Conservation (phyloP, 1,140 invertebrate genomes). For the Diplogasteroides magnus region DNA sequence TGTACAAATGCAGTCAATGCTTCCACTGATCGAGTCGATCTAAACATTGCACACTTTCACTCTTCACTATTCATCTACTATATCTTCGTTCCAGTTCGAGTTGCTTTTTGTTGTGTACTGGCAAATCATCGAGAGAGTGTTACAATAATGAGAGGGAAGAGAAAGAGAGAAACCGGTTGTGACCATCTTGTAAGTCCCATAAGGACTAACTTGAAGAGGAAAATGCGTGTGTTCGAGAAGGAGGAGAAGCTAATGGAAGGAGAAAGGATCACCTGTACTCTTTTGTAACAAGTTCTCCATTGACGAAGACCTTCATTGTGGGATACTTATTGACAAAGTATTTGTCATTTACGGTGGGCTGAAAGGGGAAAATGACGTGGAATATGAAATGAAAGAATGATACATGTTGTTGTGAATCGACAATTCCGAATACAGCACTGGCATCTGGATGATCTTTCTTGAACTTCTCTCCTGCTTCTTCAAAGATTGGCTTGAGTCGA, state of each 20-base stretch:
- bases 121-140: background rate
- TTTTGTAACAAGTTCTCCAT: constrained; percentile 52
- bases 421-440: constrained; percentile 85
- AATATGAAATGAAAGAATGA: background rate
- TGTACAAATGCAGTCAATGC: constrained; percentile 50
- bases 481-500: constrained; percentile 88
- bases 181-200: background rate
- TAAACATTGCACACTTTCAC: constrained; percentile 23
- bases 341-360: constrained; percentile 93
- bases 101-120: no score
- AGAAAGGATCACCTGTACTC: constrained; percentile 45
- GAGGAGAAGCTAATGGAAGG: no score
- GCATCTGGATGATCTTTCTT: constrained; percentile 70
- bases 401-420: constrained; percentile 79
- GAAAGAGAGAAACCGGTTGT: background rate
- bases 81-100: no score
- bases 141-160: background rate
- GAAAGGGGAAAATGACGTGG: constrained; percentile 63
- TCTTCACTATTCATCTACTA: no score
- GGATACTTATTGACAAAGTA: constrained; percentile 84
- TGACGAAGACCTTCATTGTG: constrained; percentile 77
- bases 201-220: background rate
- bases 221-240: background rate
- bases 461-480: constrained; percentile 85
- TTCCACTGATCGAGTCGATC: constrained; percentile 49